Conservation (phyloP, 2,113 vertebrate species). For the Marmota monax region DNA sequence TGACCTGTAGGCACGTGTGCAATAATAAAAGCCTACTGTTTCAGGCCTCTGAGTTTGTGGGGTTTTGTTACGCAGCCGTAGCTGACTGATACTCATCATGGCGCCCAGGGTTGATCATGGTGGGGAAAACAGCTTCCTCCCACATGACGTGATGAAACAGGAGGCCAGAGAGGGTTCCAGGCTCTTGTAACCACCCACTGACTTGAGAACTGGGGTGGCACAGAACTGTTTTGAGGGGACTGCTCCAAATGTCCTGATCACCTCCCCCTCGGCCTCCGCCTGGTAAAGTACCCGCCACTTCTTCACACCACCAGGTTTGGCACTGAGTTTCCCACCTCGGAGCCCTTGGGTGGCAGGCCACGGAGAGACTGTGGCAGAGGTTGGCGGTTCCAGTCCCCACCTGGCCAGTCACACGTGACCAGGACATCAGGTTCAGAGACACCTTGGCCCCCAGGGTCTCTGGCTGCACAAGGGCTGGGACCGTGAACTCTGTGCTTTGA, state of each 20-base stretch:
- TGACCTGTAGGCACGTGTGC: fast-evolving
- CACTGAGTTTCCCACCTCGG: too few species aligned
- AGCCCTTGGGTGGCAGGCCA: not conserved
- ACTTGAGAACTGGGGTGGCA: not conserved
- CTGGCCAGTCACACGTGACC: not conserved
- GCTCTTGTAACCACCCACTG: not conserved
- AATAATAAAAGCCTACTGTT: not conserved
- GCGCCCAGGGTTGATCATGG: fast-evolving
- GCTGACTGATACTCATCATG: not conserved
- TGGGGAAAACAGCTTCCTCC: not conserved
- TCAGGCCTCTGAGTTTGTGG: not conserved
- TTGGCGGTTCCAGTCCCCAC: too few species aligned
- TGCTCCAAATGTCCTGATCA: too few species aligned
- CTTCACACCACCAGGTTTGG: too few species aligned
- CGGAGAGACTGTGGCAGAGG: not conserved
- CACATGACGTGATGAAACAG: not conserved
- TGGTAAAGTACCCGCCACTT: too few species aligned
- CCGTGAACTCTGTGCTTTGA: too few species aligned
- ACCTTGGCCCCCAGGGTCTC: not conserved
- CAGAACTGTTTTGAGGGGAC: too few species aligned
- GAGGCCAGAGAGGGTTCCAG: not conserved
- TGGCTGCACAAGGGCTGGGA: not conserved
- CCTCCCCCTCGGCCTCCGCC: too few species aligned
- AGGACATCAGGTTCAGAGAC: not conserved
- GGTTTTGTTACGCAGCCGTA: not conserved